Percentiles rank a stretch among this genome's conserved stretches.
These are phyloP conservation scores for Cephus rjabovi DNA, from an alignment of 2,888 invertebrate genomes.

Conservation along the genomic window DNA sequence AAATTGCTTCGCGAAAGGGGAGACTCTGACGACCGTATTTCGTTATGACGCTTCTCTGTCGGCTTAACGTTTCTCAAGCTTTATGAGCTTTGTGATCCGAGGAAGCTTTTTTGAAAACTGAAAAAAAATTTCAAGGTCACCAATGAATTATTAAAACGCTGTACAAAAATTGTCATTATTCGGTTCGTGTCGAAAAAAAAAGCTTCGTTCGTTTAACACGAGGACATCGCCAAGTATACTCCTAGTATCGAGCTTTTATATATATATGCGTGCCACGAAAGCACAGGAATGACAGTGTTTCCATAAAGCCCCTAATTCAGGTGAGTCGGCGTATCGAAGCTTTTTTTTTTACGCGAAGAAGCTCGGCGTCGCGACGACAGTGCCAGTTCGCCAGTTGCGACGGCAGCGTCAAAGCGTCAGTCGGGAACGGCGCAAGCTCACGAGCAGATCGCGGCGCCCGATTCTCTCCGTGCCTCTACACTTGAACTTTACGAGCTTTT, in stretches of 20 bases:
- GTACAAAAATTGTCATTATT: not conserved
- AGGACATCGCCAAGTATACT: not conserved
- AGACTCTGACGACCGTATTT: not conserved
- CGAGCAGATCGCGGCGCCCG: not conserved
- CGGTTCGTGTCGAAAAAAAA: not conserved
- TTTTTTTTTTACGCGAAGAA: not conserved
- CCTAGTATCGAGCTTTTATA: not conserved
- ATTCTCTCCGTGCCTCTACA: not conserved
- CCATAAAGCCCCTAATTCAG: not conserved
- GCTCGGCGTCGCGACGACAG: constrained; percentile 28
- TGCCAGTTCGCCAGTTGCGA: constrained; percentile 2
- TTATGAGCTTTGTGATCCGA: not conserved
- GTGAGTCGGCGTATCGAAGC: not conserved
- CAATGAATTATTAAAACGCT: not conserved
- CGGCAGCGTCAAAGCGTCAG: constrained; percentile 35
- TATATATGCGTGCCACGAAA: not conserved
- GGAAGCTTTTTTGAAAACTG: not conserved
- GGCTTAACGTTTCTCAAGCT: not conserved
- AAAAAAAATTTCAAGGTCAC: not conserved
- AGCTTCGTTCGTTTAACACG: not conserved
- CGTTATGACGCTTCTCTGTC: not conserved
- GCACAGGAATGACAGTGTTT: not conserved
- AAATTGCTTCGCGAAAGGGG: not conserved
- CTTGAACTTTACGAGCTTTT: constrained; percentile 6
- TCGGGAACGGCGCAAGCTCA: constrained; percentile 46